Base-by-base conservation (phyloP, 2,113 vertebrate species). In the Pterophyllum scalare region DNA sequence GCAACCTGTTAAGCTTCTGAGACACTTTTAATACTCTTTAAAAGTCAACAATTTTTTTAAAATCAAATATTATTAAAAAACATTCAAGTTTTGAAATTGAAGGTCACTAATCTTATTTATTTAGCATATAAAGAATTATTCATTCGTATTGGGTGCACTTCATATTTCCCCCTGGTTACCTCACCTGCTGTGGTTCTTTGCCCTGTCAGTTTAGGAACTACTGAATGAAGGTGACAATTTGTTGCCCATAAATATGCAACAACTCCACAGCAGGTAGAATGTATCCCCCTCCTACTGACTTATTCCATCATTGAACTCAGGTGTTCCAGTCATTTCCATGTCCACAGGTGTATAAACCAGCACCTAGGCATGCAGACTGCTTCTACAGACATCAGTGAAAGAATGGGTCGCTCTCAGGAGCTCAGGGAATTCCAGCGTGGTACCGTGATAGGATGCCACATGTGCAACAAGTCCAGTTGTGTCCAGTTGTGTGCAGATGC, bases 211-310 rank as follows among this genome's bases (percentile, higher is more conserved):
- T 64, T 64, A 35, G 13, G 61, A 15, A 64, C 8, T 22, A 22
- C 38, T 40, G 0, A 40, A 22, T 64, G 7, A 64, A 65, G 40
- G 35, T n/a, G 22, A 65, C n/a, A 43, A 3, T 43, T 65, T 65
- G 22, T 0, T 35, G 40, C 14, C 12, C 0, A 22, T 35, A 8
- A 40, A 22, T 64, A 40, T 22, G 61, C 12, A 1, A 40, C 14
- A n/a, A 0, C 61, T 40, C 1, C 13, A 64, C n/a, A 64, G 40
- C 61, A 24, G 20, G 12, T 22, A 35, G 35, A 22, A 19, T 1
- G 61, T 35, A 9, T 64, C 33, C 9, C 14, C 35, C 40, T 13
- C n/a, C 35, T 24, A 40, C n/a, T 40, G 61, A 64, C 3, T 28
- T 28, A 28, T 28, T 28, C 28, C 28, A 28, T 28, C 33, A 7